These are phyloP conservation scores for Patella depressa DNA, from an alignment of 2,888 invertebrate genomes.

Conservation along the genomic window DNA sequence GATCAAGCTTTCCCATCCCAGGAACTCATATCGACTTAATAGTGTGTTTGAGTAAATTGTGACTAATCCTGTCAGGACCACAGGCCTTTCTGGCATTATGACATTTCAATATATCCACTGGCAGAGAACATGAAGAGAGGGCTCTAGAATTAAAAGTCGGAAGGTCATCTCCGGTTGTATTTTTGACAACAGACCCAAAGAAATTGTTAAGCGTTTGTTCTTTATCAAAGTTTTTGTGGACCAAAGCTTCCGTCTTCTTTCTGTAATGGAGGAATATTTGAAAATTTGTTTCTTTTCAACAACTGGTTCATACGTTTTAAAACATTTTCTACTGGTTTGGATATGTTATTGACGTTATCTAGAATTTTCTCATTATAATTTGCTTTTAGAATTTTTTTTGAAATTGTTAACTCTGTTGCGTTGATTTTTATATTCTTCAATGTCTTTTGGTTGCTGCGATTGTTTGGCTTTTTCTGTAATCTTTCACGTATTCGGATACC, in stretches of 20 bases:
- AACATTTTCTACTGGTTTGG: background rate
- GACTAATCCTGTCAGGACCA: background rate
- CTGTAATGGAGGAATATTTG: background rate
- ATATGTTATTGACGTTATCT: background rate
- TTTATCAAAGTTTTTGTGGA: no score
- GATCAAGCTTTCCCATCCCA: constrained; percentile 9
- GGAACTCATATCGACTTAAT: background rate
- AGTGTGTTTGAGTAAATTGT: background rate
- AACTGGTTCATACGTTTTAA: background rate
- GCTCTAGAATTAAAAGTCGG: background rate
- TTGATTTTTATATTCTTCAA: no score
- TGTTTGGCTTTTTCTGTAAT: no score
- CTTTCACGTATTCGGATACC: background rate
- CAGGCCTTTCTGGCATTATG: background rate
- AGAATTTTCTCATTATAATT: background rate
- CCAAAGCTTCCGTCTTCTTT: no score
- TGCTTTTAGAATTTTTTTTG: background rate
- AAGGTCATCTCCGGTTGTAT: background rate
- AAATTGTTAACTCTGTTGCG: background rate
- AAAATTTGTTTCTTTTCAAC: background rate
- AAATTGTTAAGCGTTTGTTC: background rate
- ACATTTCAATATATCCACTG: background rate
- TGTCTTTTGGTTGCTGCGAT: no score
- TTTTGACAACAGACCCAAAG: background rate
- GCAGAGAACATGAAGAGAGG: background rate